Conservation (phyloP, 2,797 vertebrate genomes). For the Poeciliopsis turneri region DNA sequence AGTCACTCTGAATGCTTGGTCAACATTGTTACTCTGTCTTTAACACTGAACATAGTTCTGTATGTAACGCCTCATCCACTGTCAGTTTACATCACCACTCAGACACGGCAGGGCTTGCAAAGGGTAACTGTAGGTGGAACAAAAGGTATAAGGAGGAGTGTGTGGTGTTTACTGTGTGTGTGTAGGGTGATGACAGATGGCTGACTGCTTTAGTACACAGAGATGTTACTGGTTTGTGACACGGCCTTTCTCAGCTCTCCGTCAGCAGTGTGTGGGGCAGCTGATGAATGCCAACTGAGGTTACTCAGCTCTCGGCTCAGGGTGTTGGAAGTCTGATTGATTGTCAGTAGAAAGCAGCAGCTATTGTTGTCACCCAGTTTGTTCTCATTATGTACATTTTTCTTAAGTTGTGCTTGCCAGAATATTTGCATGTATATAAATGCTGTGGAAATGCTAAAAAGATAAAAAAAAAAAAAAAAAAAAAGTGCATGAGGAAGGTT, state of each 20-base stretch:
- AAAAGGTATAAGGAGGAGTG: neutral
- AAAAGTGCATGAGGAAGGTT: neutral
- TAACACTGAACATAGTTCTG: neutral
- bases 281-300: conserved; percentile 11
- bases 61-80: neutral
- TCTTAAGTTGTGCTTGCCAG: neutral
- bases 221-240: neutral
- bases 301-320: neutral
- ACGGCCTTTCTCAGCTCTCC: neutral
- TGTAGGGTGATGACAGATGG: neutral
- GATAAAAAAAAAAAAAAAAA: neutral
- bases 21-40: neutral
- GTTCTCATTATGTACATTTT: neutral
- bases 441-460: neutral
- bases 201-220: neutral
- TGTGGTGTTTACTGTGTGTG: neutral
- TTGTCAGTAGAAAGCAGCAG: neutral
- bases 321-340: neutral
- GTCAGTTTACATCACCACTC: neutral
- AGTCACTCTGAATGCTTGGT: neutral
- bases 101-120: neutral
- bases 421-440: neutral
- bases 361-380: neutral
- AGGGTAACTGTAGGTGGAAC: neutral
- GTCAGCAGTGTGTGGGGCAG: neutral